A percentile compares a stretch with the other conserved stretches of the same genome.
Conservation (phyloP, 2,113 vertebrate genomes). For the Capricornis sumatraensis region DNA sequence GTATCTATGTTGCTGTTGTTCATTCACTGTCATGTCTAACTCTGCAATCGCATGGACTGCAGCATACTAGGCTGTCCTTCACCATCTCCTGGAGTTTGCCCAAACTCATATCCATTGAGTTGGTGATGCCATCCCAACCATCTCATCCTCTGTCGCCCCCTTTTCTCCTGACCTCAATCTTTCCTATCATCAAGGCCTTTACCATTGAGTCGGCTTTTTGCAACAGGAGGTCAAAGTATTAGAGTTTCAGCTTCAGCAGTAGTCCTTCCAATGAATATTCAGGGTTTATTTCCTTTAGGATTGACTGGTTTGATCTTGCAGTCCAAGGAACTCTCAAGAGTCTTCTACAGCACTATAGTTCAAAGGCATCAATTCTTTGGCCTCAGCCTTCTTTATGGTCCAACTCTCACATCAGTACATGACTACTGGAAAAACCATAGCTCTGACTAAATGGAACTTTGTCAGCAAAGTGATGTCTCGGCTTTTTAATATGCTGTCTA, state of each 20-base stretch:
- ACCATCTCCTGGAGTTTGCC: background rate
- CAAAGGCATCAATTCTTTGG: background rate
- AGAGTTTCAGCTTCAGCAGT: background rate
- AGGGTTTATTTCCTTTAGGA: background rate
- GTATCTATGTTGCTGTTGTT: background rate
- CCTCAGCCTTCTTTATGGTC: background rate
- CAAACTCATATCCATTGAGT: background rate
- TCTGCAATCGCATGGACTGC: background rate
- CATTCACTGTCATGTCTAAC: background rate
- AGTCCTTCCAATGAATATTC: background rate
- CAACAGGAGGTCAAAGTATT: background rate
- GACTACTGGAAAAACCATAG: background rate
- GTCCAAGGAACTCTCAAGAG: background rate
- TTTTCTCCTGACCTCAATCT: background rate
- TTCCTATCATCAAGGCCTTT: background rate
- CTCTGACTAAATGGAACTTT: background rate
- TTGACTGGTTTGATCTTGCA: background rate
- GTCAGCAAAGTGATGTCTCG: background rate
- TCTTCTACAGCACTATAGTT: background rate
- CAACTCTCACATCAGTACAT: background rate
- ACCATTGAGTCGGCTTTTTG: background rate
- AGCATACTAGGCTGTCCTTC: background rate
- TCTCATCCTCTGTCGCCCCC: background rate
- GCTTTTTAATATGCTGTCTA: background rate
- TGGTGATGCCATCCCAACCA: rapidly evolving